Conservation (phyloP, 2,797 vertebrate genomes). For the Streptopelia turtur region DNA sequence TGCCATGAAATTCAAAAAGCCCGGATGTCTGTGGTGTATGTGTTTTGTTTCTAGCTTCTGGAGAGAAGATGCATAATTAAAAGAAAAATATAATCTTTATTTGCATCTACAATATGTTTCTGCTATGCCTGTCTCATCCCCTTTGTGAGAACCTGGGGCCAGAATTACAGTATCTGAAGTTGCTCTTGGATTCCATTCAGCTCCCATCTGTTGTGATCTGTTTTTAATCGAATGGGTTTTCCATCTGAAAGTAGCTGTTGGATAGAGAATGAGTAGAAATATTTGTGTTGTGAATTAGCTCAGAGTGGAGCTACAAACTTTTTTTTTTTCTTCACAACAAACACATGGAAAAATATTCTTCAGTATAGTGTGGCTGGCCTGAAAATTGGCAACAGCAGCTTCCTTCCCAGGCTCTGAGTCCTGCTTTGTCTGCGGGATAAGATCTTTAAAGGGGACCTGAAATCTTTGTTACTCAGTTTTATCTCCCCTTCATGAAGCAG, state of each 20-base stretch:
- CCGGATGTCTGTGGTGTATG: not conserved
- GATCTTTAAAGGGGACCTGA: not conserved
- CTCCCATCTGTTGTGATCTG: conserved; percentile 52
- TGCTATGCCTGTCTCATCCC: not conserved
- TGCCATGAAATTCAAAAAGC: not conserved
- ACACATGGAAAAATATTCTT: conserved; percentile 61
- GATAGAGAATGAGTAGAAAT: conserved; percentile 37
- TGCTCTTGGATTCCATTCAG: conserved; percentile 54
- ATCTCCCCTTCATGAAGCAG: not conserved
- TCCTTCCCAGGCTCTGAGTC: conserved; percentile 30
- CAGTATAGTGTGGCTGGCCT: not conserved
- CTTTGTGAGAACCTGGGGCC: conserved; percentile 52
- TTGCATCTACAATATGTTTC: conserved; percentile 21
- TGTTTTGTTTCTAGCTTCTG: not conserved
- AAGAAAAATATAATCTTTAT: not conserved
- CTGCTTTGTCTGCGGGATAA: not conserved
- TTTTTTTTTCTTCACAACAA: conserved; percentile 6
- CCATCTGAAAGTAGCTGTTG: conserved; percentile 67
- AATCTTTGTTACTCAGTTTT: not conserved
- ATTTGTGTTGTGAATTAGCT: conserved; percentile 62
- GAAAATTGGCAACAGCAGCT: conserved; percentile 25
- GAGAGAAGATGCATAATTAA: not conserved
- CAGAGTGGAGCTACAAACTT: conserved; percentile 32
- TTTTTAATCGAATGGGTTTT: conserved; percentile 65
- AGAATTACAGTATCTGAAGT: conserved; percentile 55